Percentiles rank a stretch among this genome's conserved stretches.
Conservation (phyloP, 2,797 vertebrate species). For the Galaxias olidus region DNA sequence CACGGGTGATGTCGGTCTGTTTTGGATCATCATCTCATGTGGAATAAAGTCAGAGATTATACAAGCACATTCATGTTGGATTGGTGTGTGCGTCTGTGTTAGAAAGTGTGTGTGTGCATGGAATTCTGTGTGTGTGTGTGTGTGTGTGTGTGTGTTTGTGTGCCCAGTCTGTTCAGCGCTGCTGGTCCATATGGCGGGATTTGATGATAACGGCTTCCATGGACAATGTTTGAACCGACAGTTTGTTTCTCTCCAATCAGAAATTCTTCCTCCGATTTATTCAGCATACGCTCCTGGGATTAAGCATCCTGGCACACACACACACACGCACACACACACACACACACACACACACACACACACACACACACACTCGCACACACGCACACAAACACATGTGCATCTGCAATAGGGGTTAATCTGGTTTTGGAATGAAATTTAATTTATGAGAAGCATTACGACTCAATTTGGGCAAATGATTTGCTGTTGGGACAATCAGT, state of each 20-base stretch:
- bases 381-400: constrained; percentile 8
- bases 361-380: constrained; percentile 39
- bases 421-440: constrained; percentile 69
- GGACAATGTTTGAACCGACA: constrained; percentile 49
- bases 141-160: constrained; percentile 1
- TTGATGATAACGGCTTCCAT: constrained; percentile 33
- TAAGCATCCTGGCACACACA: constrained; percentile 47
- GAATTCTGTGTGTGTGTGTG: constrained; percentile 3
- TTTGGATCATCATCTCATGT: too few relatives aligned
- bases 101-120: neutral
- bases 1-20: too few relatives aligned
- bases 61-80: too few relatives aligned
- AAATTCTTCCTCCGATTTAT: constrained; percentile 42
- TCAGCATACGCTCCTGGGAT: constrained; percentile 53
- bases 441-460: constrained; percentile 65
- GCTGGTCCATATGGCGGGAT: constrained; percentile 22
- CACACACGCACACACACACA: constrained; percentile 16
- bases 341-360: constrained; percentile 22
- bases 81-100: constrained; percentile 3
- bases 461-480: constrained; percentile 71
- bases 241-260: constrained; percentile 30
- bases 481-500: constrained; percentile 55
- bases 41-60: too few relatives aligned
- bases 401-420: constrained; percentile 59
- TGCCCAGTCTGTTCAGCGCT: neutral